Evolutionary conservation across 2,113 vertebrate species (phyloP), one percentile per base, ranked within the genome.

Genomic region (Ascaphus truei): DNA sequence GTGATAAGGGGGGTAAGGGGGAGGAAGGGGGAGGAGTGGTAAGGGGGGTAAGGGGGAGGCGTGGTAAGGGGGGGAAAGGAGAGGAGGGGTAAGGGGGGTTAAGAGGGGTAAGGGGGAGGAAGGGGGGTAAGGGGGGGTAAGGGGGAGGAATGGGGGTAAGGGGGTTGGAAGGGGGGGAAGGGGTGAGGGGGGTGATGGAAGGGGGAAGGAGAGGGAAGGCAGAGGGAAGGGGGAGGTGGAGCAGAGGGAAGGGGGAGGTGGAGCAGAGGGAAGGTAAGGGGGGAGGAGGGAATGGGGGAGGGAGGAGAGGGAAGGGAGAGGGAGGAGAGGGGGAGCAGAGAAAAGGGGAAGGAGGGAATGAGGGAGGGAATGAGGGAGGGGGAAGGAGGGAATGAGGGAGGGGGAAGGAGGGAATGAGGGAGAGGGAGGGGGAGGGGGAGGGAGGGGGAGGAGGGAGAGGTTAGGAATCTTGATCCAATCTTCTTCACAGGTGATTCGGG

Each of bases 91-190:
- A 50, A 39, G 50, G 12, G 36, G 1, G 1, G 72, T 47, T 0
- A 69, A 30, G 13, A 60, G 74, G 36, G 0, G 52, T 51, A 29
- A 53, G 60, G 60, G 71, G 2, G 5, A 65, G 67, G 41, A 11
- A 0, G 53, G 3, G 20, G 25, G 20, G 72, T 26, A 18, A 60
- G 41, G 2, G 15, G 27, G 7, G 18, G 31, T 3, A 41, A 2
- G 7, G 15, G 67, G 43, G 39, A 15, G 1, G 1, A 1, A 26
- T 48, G 20, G 55, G 26, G 62, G 47, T 5, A 11, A 10, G 12
- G 13, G 20, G 12, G 20, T 5, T 5, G 45, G 12, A 10, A 10
- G 10, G 10, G 20, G 12, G 11, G 7, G 7, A 10, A 18, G 20
- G 12, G 7, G 20, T 7, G 13, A 12, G 20, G 20, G 10, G 11